Evolutionary conservation across 2,888 invertebrate species (phyloP), one percentile per base, ranked within the genome.

Genomic region (Platypus cylindrus): DNA sequence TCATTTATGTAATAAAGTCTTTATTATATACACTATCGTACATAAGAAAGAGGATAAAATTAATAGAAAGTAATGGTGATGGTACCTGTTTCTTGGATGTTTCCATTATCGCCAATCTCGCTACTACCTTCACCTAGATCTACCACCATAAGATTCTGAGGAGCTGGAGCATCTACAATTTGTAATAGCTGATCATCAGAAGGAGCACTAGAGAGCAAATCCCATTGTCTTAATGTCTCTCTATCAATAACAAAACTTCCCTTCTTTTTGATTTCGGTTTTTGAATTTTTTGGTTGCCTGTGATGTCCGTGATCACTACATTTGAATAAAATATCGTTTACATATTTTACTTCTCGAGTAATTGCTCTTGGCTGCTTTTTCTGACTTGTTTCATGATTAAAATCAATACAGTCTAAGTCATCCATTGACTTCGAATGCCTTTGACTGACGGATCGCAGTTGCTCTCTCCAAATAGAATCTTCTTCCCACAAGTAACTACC

Each of bases 141-240:
- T 55, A 55, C 55, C 56, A 57, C 55, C 45, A 52, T 40, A 45
- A 53, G 52, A 51, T 48, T 49, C 45, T 51, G 50, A 44, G 48
- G 48, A 37, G 43, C 52, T 47, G 54, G 54, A 38, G 47, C 44
- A 47, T 48, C 48, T 43, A 40, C 34, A 17, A 47, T 45, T 33
- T 43, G 40, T 34, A 47, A 42, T 31, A 51, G 40, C 41, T 58
- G 59, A 46, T 56, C 52, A 45, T 59, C 59, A 25, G 58, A 55
- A 30, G 62, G 61, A 30, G 62, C 85, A 67, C 85, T 85, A 40
- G 86, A 86, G 76, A 86, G 73, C 51, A 85, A 71, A 64, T 86
- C 86, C 86, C 86, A 86, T 55, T 86, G 86, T 33, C 86, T 71
- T 49, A 86, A 70, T 48, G 81, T 85, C 64, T 86, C 86, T 50